Evolutionary conservation across 2,888 invertebrate genomes (phyloP), one percentile per base, ranked within the genome.

Genomic region (Nemurella pictetii): DNA sequence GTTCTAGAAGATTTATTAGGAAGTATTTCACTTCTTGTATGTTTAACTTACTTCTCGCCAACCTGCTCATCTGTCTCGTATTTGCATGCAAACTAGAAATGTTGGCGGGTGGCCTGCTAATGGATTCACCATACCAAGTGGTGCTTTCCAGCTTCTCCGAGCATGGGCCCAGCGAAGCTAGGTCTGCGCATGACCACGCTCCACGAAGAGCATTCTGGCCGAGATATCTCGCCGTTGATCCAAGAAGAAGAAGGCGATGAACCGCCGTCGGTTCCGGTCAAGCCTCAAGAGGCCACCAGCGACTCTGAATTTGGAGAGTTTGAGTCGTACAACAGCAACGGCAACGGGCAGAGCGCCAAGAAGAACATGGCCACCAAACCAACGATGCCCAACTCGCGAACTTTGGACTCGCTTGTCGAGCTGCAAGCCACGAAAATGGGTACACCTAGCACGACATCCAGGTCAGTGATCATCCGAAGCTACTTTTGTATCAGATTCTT

Each of bases 131-230:
- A 35, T 12, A n/a, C n/a, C n/a, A n/a, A n/a, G 9, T 32, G 4
- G 9, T 3, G 25, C 73, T 73, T 74, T 92, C 87, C 90, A 95
- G 96, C 96, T 88, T 96, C 96, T 74, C 96, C 96, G 77, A 97
- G 96, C 87, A 90, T 91, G 5, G 91, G 92, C 84, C 94, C 95
- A 88, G 94, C 94, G 87, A 97, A 98, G 91, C 90, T 97, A 88
- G 95, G 96, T 80, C 92, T 96, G 88, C 94, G 98, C 80, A 97
- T 98, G 97, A 96, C 96, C 83, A 98, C 98, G 0, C 91, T 98
- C 78, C 96, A 97, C 89, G 98, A 98, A 90, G 98, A 98, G 90
- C 91, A 92, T 86, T 82, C 86, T 77, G 86, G 81, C 26, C 86
- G 83, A 2, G 83, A 84, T 28, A 80, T 89, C 73, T 87, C 89